A percentile compares a stretch with the other conserved stretches of the same genome.
Evolutionary conservation across 2,797 vertebrate genomes (phyloP).

Genomic region (Notoglanidium macrostoma): DNA sequence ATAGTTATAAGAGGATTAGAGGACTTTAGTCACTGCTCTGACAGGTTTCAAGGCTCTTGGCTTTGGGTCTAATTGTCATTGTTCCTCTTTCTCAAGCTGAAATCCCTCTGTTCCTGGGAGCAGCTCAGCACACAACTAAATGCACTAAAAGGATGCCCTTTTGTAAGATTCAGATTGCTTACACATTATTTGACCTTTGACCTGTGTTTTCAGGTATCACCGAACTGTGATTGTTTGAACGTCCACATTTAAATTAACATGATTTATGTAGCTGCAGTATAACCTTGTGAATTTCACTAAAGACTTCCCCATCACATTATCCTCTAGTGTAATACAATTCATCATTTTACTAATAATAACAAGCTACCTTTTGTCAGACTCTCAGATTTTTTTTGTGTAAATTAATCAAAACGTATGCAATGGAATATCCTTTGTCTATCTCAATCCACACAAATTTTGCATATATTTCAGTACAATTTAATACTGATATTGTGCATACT

Average conservation of each 20-base stretch:
- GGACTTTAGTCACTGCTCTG: slow-evolving; percentile 60
- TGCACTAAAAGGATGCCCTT: slow-evolving; percentile 42
- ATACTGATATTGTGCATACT: not conserved
- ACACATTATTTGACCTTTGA: slow-evolving; percentile 6
- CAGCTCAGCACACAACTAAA: slow-evolving; percentile 41
- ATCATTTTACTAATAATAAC: not conserved
- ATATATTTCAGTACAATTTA: not conserved
- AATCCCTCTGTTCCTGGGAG: slow-evolving; percentile 52
- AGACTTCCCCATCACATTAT: not conserved
- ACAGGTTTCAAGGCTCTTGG: slow-evolving; percentile 64
- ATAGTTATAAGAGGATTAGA: slow-evolving; percentile 79
- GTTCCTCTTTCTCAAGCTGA: slow-evolving; percentile 61
- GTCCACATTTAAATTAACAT: not conserved
- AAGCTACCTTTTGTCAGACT: not conserved
- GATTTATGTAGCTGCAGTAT: not conserved
- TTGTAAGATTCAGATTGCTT: slow-evolving; percentile 1
- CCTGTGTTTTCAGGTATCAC: not conserved
- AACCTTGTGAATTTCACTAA: not conserved
- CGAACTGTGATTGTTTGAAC: not conserved
- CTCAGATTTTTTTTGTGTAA: not conserved
- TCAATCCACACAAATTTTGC: not conserved
- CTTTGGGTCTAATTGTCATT: slow-evolving; percentile 74
- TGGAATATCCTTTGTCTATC: not conserved
- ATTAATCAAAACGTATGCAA: not conserved
- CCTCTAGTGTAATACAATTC: not conserved